phyloP scores from a whole-genome alignment of 2,113 vertebrate genomes.

The Gymnorhina tibicen region DNA sequence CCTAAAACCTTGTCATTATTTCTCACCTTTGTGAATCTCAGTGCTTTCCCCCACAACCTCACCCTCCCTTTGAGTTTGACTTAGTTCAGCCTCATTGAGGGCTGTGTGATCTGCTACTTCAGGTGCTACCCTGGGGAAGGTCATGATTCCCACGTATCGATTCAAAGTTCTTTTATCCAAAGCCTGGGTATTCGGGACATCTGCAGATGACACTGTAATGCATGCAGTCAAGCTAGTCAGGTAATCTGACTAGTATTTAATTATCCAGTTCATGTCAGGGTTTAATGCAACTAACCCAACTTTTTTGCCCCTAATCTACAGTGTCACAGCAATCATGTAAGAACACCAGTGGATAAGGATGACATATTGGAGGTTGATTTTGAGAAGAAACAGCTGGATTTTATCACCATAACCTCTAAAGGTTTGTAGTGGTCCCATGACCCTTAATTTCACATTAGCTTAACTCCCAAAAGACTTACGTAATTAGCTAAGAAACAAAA shows the following conservation, averaged over 20 bases:
- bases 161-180: not conserved
- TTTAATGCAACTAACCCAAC: slow-evolving; percentile 2
- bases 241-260: not conserved
- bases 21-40: not conserved
- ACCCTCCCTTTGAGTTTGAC: not conserved
- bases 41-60: not conserved
- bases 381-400: slow-evolving; percentile 62
- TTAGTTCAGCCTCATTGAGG: not conserved
- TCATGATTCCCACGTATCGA: not conserved
- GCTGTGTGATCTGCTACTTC: not conserved
- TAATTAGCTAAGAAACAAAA: slow-evolving; percentile 59
- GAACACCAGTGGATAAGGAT: not conserved
- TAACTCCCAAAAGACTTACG: slow-evolving; percentile 47
- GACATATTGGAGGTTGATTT: not conserved
- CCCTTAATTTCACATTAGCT: slow-evolving; percentile 60
- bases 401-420: slow-evolving; percentile 52
- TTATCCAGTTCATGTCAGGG: not conserved
- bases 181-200: not conserved
- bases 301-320: not conserved
- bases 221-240: not conserved
- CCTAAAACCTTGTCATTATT: not conserved
- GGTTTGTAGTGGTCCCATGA: slow-evolving; percentile 42
- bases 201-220: not conserved
- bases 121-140: not conserved
- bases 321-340: not conserved